phyloP scores from a whole-genome alignment of 2,888 invertebrate species.

The Perithous albicinctus region DNA sequence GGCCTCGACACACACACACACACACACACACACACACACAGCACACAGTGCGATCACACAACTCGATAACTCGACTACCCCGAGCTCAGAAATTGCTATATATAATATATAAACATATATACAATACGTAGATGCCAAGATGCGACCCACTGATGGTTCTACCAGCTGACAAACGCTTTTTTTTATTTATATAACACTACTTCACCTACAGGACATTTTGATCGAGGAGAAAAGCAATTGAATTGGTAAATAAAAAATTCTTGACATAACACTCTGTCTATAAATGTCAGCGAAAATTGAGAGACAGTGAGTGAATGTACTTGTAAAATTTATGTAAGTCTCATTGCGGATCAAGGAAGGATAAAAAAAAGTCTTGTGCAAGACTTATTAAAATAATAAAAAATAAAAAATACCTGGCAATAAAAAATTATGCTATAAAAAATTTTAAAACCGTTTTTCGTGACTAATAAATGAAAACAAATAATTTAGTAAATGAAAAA shows the following conservation, averaged over 20 bases:
- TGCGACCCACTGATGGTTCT: slow-evolving; percentile 65
- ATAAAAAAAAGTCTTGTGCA: no score
- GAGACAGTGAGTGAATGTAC: background rate
- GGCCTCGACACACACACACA: slow-evolving; percentile 35
- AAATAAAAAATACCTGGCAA: no score
- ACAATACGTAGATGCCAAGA: slow-evolving; percentile 55
- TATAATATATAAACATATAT: no score
- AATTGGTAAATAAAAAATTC: slow-evolving; percentile 10
- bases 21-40: slow-evolving; percentile 23
- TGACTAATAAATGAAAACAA: no score
- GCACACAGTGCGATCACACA: slow-evolving; percentile 60
- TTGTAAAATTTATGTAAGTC: background rate
- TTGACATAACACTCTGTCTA: background rate
- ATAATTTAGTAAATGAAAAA: background rate
- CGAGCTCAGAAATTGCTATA: slow-evolving; percentile 52
- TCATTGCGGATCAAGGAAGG: no score
- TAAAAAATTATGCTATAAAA: no score
- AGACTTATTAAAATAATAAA: no score
- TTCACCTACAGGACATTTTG: slow-evolving; percentile 7
- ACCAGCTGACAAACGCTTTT: slow-evolving; percentile 57
- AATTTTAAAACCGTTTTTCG: no score
- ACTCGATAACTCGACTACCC: slow-evolving; percentile 59
- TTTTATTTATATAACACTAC: slow-evolving; percentile 30
- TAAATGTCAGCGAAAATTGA: background rate
- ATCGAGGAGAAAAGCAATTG: background rate